Evolutionary conservation across 2,888 invertebrate species (phyloP).

Genomic region (Euzophera pinguis): DNA sequence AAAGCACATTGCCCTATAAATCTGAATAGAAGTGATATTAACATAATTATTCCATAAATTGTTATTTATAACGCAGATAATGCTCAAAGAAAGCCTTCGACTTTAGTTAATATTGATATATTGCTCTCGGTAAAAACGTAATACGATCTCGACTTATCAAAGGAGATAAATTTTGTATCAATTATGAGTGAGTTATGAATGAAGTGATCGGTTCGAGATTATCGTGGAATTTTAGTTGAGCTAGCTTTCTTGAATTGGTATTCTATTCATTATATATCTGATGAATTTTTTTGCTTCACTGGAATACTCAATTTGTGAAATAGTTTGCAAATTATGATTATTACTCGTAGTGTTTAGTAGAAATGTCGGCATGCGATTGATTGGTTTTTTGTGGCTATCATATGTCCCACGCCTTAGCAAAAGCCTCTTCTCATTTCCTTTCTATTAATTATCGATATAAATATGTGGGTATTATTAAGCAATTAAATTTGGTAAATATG

Average conservation of each 20-base stretch:
- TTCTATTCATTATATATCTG: too few relatives aligned
- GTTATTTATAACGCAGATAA: constrained; percentile 7
- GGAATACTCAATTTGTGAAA: too few relatives aligned
- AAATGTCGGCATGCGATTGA: too few relatives aligned
- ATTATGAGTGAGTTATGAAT: constrained; percentile 8
- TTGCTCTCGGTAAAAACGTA: constrained; percentile 3
- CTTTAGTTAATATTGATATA: constrained; percentile 13
- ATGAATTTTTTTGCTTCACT: too few relatives aligned
- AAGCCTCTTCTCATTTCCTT: too few relatives aligned
- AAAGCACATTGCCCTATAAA: constrained; percentile 7
- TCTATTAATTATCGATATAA: too few relatives aligned
- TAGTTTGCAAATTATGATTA: too few relatives aligned
- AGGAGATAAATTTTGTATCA: constrained; percentile 10
- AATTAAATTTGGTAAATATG: too few relatives aligned
- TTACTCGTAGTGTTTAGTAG: too few relatives aligned
- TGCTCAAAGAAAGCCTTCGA: constrained; percentile 1
- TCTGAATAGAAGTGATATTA: constrained; percentile 9
- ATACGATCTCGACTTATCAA: neutral
- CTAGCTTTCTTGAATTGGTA: neutral
- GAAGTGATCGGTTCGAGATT: neutral
- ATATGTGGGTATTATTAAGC: too few relatives aligned
- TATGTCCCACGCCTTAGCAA: too few relatives aligned
- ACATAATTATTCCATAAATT: constrained; percentile 12
- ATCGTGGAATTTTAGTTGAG: neutral
- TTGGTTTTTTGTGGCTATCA: too few relatives aligned